Evolutionary conservation across 2,797 vertebrate genomes (phyloP).

Genomic region (Pantherophis alleghaniensis): DNA sequence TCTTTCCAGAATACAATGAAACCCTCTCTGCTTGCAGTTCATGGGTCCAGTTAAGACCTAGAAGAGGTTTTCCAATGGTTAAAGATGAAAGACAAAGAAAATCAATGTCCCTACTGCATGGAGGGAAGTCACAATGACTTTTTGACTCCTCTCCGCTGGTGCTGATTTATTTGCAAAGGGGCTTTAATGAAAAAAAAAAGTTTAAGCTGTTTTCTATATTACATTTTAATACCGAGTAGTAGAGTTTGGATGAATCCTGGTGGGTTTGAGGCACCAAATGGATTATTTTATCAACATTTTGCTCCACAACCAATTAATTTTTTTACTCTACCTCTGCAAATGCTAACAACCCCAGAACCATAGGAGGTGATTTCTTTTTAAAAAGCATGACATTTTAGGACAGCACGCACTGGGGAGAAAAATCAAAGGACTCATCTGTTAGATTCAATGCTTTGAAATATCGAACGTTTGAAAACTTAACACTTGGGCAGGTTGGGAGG

Average conservation of each 20-base stretch:
- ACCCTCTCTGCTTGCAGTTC: not conserved
- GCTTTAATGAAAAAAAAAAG: not conserved
- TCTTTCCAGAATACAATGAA: conserved; percentile 26
- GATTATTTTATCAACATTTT: conserved; percentile 47
- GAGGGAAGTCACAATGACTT: conserved; percentile 59
- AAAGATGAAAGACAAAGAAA: conserved; percentile 5
- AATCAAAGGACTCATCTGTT: conserved; percentile 74
- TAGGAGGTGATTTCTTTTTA: conserved; percentile 40
- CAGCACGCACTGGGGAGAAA: conserved; percentile 65
- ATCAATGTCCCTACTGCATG: conserved; percentile 49
- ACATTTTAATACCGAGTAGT: conserved; percentile 37
- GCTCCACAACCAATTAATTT: conserved; percentile 65
- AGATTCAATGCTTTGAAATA: conserved; percentile 69
- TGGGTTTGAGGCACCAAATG: conserved; percentile 17
- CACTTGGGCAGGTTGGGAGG: conserved; percentile 52
- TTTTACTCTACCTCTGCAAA: conserved; percentile 54
- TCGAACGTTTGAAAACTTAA: conserved; percentile 57
- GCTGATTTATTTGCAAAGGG: conserved; percentile 21
- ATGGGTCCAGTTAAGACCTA: conserved; percentile 21
- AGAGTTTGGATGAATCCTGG: not conserved
- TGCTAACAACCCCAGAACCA: conserved; percentile 53
- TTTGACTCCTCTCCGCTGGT: conserved; percentile 46
- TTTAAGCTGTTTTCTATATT: conserved; percentile 45
- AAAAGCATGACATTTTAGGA: conserved; percentile 52
- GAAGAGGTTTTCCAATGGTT: conserved; percentile 1